Evolutionary conservation across 2,888 invertebrate species (phyloP).

Genomic region (Patella ulyssiponensis): DNA sequence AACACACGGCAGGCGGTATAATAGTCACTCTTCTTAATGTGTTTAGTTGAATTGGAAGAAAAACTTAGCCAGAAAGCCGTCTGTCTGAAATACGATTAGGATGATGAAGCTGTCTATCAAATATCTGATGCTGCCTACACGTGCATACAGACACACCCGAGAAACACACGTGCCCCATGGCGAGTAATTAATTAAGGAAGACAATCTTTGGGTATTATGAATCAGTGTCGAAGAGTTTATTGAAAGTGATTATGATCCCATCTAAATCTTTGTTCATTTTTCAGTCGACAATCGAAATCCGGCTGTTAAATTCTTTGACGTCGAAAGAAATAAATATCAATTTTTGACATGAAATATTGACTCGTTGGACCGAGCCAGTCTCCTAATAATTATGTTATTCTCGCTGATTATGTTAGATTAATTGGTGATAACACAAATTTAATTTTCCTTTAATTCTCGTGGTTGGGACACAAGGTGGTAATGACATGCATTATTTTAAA

Average conservation of each 20-base stretch:
- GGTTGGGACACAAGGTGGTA: background rate
- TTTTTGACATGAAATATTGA: constrained; percentile 9
- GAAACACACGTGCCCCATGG: background rate
- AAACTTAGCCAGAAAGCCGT: background rate
- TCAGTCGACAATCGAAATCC: background rate
- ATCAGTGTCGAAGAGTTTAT: constrained; percentile 5
- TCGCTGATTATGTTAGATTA: constrained; percentile 4
- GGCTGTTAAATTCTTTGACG: constrained; percentile 10
- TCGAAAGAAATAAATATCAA: constrained; percentile 9
- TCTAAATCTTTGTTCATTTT: background rate
- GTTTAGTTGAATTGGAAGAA: background rate
- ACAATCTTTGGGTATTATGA: background rate
- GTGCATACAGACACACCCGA: background rate
- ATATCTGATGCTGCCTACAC: background rate
- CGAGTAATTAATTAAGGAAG: constrained; percentile 3
- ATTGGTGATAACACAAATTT: constrained; percentile 1
- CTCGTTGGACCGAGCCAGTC: background rate
- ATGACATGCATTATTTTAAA: background rate
- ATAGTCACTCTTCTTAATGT: constrained; percentile 5
- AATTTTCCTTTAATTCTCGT: constrained; percentile 8
- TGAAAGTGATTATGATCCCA: constrained; percentile 5
- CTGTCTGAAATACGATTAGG: background rate
- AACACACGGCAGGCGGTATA: background rate
- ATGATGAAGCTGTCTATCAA: constrained; percentile 1
- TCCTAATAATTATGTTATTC: constrained; percentile 8